Evolutionary conservation across 2,888 invertebrate genomes (phyloP), one percentile per base, ranked within the genome.

Genomic region (Willowsia nigromaculata): DNA sequence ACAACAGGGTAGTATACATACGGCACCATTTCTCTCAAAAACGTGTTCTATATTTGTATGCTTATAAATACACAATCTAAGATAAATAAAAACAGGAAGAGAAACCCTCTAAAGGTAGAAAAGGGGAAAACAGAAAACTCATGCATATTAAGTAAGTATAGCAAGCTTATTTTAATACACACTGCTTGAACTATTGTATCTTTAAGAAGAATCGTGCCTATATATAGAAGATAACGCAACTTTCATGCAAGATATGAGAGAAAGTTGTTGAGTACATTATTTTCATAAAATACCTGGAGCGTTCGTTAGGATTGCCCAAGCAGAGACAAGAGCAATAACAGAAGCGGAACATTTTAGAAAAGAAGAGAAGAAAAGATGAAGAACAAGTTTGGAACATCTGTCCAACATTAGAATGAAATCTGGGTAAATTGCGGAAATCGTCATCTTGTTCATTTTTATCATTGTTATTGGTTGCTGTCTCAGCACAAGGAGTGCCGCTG

Each of bases 211-310:
- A n/a, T n/a, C n/a, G n/a, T n/a, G n/a, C n/a, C 59, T 9, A 59
- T 27, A 25, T 25, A 53, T 5, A 71, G 40, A 1, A 53, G 18
- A 53, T 18, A 53, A 53, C n/a, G 53, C 18, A 11, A 50, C 18
- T 47, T 50, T 43, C 15, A 68, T 33, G 22, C 7, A 11, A 47
- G 47, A 43, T 11, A 74, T 47, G 18, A 62, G 30, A 85, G 40
- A 85, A 71, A 85, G 85, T 74, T 43, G 18, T 37, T 25, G 59
- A 85, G 50, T 30, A 18, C 9, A 78, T 56, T 30, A 53, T 81
- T 74, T 74, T 81, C 71, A 74, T n/a, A 62, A 43, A 27, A 30
- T 88, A 88, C 87, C 87, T 88, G 87, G 87, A 82, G 74, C 22
- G 68, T 74, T 81, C 82, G 74, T 88, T 82, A 82, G 74, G 47